Conservation (phyloP, 2,113 vertebrate species). For the Chaetodon auriga region DNA sequence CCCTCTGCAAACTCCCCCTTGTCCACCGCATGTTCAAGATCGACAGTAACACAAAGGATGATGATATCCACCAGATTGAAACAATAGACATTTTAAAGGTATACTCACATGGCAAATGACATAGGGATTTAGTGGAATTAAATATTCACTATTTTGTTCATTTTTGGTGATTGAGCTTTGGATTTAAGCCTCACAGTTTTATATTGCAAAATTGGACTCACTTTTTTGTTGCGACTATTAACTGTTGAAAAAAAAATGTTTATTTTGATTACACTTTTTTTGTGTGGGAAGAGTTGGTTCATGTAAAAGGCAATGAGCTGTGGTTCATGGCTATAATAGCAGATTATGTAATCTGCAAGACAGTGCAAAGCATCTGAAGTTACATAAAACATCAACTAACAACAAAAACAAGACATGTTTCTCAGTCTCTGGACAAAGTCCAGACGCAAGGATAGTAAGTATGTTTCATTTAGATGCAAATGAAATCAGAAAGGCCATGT, state of each 20-base stretch:
- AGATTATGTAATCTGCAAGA: neutral
- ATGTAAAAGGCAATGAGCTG: too few relatives aligned
- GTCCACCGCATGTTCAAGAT: conserved; percentile 84
- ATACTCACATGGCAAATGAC: neutral
- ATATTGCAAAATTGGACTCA: neutral
- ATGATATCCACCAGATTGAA: conserved; percentile 84
- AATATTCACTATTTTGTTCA: neutral
- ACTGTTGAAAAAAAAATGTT: neutral
- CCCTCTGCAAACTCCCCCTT: conserved; percentile 85
- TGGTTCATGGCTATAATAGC: neutral
- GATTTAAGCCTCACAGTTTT: neutral
- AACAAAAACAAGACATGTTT: neutral
- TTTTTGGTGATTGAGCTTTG: neutral
- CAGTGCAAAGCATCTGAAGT: neutral
- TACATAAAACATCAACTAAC: neutral
- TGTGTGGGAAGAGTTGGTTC: neutral
- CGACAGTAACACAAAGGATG: conserved; percentile 81
- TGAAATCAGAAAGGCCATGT: neutral
- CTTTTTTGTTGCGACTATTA: neutral
- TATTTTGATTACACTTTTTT: neutral
- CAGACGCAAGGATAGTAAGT: neutral
- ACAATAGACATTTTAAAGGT: conserved; percentile 86
- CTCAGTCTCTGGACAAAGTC: neutral
- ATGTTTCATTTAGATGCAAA: neutral
- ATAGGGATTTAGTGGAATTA: neutral